phyloP scores from a whole-genome alignment of 2,888 invertebrate species.

The Nipponacmea schrenckii region DNA sequence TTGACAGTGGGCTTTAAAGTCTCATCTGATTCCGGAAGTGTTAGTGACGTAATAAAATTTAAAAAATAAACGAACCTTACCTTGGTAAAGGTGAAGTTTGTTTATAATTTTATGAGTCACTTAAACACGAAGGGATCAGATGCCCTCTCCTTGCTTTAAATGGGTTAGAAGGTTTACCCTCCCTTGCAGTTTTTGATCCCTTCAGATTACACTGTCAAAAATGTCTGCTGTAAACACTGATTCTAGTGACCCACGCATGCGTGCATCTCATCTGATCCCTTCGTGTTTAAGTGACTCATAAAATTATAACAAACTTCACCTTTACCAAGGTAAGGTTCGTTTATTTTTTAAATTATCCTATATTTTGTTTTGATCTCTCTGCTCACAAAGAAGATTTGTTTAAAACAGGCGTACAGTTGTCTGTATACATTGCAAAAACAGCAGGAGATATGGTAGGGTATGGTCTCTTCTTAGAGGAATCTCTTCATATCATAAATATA shows the following conservation, averaged over 20 bases:
- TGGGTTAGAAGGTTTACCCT: not conserved
- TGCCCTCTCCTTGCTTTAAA: not conserved
- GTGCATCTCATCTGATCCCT: not conserved
- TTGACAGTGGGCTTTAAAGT: not conserved
- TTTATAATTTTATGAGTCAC: not conserved
- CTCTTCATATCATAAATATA: too few species aligned
- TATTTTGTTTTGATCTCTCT: too few species aligned
- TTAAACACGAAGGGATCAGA: not conserved
- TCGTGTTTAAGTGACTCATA: not conserved
- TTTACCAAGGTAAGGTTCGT: constrained; percentile 1
- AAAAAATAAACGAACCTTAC: not conserved
- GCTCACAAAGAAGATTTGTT: too few species aligned
- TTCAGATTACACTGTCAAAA: too few species aligned
- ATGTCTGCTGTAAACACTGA: not conserved
- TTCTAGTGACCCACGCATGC: not conserved
- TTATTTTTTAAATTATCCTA: constrained; percentile 4
- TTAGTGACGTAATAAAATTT: not conserved
- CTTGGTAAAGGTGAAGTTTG: not conserved
- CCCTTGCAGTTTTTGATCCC: not conserved
- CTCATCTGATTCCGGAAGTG: not conserved
- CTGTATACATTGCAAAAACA: too few species aligned
- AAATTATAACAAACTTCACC: constrained; percentile 3
- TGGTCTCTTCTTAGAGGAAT: too few species aligned
- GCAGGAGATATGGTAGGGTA: too few species aligned
- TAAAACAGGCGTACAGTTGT: too few species aligned